Percentiles rank a stretch among this genome's conserved stretches.
These are phyloP conservation scores for Trogon melanurus DNA, from an alignment of 2,113 vertebrate species.

Conservation along the genomic window DNA sequence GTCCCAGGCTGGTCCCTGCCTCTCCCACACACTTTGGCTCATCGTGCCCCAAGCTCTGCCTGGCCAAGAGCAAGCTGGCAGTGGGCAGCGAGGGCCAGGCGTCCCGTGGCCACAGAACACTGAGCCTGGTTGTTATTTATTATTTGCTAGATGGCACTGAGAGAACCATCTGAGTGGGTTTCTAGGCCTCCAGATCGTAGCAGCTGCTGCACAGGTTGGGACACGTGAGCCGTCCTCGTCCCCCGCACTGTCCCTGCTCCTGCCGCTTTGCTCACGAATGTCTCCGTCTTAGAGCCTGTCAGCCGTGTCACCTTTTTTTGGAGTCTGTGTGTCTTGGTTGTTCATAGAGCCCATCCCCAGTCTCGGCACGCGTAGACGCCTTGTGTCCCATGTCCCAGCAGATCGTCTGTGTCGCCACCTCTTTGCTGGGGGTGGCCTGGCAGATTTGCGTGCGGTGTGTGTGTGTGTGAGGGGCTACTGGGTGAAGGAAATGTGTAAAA, in stretches of 20 bases:
- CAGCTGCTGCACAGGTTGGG: slow-evolving; percentile 70
- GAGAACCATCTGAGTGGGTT: slow-evolving; percentile 71
- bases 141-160: slow-evolving; percentile 73
- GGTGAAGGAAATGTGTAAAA: not conserved
- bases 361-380: not conserved
- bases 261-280: slow-evolving; percentile 55
- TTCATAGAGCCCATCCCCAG: slow-evolving; percentile 1
- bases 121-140: slow-evolving; percentile 56
- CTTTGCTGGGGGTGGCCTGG: not conserved
- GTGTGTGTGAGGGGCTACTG: not conserved
- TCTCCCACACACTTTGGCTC: not conserved
- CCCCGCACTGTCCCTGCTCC: not conserved
- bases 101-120: not conserved
- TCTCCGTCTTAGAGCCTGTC: slow-evolving; percentile 59
- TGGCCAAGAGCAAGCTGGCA: not conserved
- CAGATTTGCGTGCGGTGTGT: not conserved
- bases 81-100: not conserved
- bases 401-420: slow-evolving; percentile 7
- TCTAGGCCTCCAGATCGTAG: slow-evolving; percentile 59
- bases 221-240: slow-evolving; percentile 36
- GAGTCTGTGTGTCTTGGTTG: slow-evolving; percentile 46
- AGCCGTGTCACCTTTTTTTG: slow-evolving; percentile 6
- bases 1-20: not conserved
- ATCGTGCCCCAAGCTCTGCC: not conserved
- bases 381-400: not conserved